Evolutionary conservation across 2,888 invertebrate genomes (phyloP).

Genomic region (Seira sanloemensis): DNA sequence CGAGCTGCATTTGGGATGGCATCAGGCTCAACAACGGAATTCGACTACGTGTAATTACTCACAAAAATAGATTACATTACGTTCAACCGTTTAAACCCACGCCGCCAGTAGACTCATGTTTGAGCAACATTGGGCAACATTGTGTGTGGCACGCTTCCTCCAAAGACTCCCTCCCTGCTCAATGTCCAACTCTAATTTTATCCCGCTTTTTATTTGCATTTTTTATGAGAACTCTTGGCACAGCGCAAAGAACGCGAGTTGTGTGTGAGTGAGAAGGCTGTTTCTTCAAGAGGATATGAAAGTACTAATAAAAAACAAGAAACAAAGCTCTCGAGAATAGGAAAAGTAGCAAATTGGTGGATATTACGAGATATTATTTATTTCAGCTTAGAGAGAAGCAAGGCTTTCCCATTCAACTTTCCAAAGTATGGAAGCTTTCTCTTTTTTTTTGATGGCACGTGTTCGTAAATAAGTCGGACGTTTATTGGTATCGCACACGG

Average conservation of each 20-base stretch:
- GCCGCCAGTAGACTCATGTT: no score
- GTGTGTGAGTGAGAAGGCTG: no score
- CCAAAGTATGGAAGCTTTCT: not conserved
- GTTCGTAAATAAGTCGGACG: not conserved
- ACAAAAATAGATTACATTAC: not conserved
- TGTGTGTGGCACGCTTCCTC: not conserved
- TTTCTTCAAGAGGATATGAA: not conserved
- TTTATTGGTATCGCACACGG: conserved; percentile 4
- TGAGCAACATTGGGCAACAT: no score
- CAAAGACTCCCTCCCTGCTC: not conserved
- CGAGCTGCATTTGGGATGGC: no score
- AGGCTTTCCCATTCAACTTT: not conserved
- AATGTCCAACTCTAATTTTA: not conserved
- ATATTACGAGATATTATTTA: not conserved
- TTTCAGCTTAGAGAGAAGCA: not conserved
- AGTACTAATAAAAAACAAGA: not conserved
- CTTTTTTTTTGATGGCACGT: not conserved
- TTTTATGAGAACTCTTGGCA: not conserved
- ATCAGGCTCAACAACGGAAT: conserved; percentile 33
- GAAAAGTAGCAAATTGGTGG: not conserved
- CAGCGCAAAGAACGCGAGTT: not conserved
- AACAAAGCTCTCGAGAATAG: not conserved
- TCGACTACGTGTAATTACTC: conserved; percentile 47
- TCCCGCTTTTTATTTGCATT: not conserved
- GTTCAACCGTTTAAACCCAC: not conserved